Percentiles rank a stretch among this genome's conserved stretches.
These are phyloP conservation scores for Rhinolophus sinicus DNA, from an alignment of 2,113 vertebrate species.

Conservation along the genomic window DNA sequence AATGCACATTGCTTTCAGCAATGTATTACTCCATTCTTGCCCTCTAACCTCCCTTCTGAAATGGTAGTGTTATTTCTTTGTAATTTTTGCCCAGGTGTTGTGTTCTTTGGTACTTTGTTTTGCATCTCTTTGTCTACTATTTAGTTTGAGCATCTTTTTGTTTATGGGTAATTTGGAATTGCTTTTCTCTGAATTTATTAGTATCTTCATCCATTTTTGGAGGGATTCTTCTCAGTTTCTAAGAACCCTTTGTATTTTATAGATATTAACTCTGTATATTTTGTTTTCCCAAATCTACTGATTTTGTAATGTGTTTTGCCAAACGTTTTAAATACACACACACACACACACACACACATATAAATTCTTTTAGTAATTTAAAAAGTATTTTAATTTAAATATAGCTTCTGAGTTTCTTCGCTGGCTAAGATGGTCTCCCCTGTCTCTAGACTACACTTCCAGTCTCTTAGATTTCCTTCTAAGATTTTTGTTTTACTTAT, in stretches of 20 bases:
- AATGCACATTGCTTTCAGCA: not conserved
- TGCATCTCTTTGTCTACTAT: not conserved
- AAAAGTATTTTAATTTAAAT: conserved; percentile 14
- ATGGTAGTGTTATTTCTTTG: not conserved
- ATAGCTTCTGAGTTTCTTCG: not conserved
- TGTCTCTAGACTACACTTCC: not conserved
- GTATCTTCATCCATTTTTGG: not conserved
- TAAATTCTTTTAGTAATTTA: not conserved
- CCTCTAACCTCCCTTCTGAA: not conserved
- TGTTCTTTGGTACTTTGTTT: not conserved
- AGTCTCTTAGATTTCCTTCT: conserved; percentile 8
- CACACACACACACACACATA: too few species aligned
- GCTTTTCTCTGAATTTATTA: not conserved
- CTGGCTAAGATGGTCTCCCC: not conserved
- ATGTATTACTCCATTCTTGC: not conserved
- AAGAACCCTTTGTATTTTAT: conserved; percentile 4
- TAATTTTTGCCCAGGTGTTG: not conserved
- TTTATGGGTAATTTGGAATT: not conserved
- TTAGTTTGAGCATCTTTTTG: not conserved
- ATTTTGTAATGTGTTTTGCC: conserved; percentile 13
- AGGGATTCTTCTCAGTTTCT: not conserved
- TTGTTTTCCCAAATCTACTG: not conserved
- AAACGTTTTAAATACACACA: not conserved
- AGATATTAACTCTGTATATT: not conserved
- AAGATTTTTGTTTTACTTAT: not conserved